Percentiles rank a stretch among this genome's conserved stretches.
phyloP scores from a whole-genome alignment of 1,140 invertebrate genomes.

The Harlomillsia oculata region DNA sequence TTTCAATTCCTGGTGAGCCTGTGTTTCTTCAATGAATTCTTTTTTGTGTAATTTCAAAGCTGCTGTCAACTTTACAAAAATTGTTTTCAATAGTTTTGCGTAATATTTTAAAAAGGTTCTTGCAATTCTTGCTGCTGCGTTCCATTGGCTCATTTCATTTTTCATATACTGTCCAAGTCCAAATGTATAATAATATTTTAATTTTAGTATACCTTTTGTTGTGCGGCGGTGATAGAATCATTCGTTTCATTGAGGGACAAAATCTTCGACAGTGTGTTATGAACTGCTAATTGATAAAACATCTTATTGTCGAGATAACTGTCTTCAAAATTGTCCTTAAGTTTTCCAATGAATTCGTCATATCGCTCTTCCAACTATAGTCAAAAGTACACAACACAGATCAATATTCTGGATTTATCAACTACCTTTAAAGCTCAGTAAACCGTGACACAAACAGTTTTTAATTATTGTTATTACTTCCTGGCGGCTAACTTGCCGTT shows the following conservation, averaged over 20 bases:
- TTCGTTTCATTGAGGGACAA: slow-evolving; percentile 1
- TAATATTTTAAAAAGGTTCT: background rate
- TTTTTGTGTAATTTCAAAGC: too few relatives aligned
- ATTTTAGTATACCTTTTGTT: background rate
- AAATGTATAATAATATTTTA: background rate
- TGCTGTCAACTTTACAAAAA: background rate
- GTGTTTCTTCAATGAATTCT: too few relatives aligned
- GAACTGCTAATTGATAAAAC: background rate
- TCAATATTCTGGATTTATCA: background rate
- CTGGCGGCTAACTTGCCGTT: background rate
- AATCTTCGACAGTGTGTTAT: background rate
- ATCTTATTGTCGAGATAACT: background rate
- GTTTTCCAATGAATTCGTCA: background rate
- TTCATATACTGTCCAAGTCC: background rate
- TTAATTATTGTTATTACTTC: background rate
- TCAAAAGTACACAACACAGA: background rate
- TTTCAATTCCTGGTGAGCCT: too few relatives aligned
- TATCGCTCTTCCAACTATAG: slow-evolving; percentile 1
- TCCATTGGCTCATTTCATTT: background rate
- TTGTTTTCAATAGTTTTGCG: background rate
- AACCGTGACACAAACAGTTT: background rate
- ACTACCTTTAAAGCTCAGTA: too few relatives aligned
- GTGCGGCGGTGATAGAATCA: background rate
- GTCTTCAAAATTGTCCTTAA: background rate
- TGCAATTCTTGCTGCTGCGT: background rate